Conservation (phyloP, 2,113 vertebrate species). For the Psilopsiagon aymara region DNA sequence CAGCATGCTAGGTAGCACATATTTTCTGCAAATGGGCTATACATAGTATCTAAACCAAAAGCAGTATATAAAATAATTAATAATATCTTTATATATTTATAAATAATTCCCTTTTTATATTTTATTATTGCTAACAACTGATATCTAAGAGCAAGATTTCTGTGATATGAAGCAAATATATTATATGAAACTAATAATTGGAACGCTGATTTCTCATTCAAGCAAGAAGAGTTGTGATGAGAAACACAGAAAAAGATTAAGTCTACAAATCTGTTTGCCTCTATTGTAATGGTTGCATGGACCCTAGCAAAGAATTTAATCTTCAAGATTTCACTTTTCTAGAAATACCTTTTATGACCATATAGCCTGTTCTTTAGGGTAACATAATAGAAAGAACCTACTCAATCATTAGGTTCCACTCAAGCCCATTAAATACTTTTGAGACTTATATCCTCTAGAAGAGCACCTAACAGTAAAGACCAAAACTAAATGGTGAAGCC, state of each 20-base stretch:
- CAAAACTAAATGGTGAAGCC: neutral
- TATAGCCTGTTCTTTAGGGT: neutral
- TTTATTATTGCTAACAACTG: neutral
- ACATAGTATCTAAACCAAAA: neutral
- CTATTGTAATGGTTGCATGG: neutral
- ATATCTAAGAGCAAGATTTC: neutral
- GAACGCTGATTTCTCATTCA: neutral
- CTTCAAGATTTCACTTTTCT: neutral
- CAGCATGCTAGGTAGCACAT: neutral
- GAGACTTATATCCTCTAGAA: neutral
- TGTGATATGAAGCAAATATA: neutral
- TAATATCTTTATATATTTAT: neutral
- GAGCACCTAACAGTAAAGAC: neutral
- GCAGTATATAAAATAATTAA: neutral
- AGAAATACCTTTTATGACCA: slow-evolving; percentile 1
- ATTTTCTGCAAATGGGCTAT: neutral
- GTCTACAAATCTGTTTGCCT: neutral
- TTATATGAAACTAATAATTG: neutral
- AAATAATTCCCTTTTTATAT: neutral
- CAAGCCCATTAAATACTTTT: neutral
- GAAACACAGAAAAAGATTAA: neutral
- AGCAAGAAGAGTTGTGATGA: neutral
- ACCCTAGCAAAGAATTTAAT: neutral
- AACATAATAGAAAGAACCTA: neutral
- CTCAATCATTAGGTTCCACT: neutral